phyloP scores from a whole-genome alignment of 2,888 invertebrate species.

The Euspilapteryx auroguttella region DNA sequence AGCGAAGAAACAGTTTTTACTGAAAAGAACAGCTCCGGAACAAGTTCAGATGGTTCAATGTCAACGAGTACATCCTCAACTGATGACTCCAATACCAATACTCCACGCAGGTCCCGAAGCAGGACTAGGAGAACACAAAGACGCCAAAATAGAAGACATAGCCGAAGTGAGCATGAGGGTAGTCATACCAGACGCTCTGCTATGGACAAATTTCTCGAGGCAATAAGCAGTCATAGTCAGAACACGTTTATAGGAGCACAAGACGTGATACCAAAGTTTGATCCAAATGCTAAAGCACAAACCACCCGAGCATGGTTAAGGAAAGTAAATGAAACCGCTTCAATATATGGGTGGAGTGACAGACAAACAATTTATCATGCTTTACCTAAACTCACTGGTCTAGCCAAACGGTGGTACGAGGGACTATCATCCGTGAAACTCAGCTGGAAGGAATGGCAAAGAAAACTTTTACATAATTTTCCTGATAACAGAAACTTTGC shows the following conservation, averaged over 20 bases:
- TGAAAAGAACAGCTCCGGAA: too few species aligned
- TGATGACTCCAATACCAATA: too few species aligned
- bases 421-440: constrained; percentile 1
- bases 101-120: too few species aligned
- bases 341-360: constrained; percentile 4
- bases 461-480: background rate
- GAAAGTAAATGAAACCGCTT: constrained; percentile 2
- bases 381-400: constrained; percentile 3
- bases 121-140: too few species aligned
- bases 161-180: too few species aligned
- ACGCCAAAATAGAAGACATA: too few species aligned
- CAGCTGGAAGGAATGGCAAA: constrained; percentile 1
- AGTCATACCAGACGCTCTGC: too few species aligned
- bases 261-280: constrained; percentile 5
- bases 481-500: constrained; percentile 2
- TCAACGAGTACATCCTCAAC: too few species aligned
- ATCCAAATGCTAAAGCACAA: constrained; percentile 3
- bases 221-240: background rate
- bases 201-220: constrained; percentile 1
- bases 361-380: constrained; percentile 4
- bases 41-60: too few species aligned
- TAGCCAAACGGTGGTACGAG: constrained; percentile 4
- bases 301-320: constrained; percentile 1
- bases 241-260: constrained; percentile 1
- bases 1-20: too few species aligned